These are phyloP conservation scores for Psettodes erumei DNA, from an alignment of 2,113 vertebrate genomes.

Conservation along the genomic window DNA sequence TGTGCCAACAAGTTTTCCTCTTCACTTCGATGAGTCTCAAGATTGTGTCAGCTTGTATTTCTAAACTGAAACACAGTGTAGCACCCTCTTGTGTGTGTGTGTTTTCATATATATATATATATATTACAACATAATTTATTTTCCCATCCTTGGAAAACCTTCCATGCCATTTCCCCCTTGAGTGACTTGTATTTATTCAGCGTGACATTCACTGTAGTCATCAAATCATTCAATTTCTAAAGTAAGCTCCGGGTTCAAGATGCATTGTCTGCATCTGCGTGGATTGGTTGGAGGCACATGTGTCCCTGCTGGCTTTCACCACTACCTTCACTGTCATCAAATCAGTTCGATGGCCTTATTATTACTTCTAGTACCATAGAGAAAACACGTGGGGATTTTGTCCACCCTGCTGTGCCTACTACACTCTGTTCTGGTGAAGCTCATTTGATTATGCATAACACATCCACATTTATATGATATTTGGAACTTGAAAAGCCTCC, in stretches of 20 bases:
- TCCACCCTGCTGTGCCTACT: background rate
- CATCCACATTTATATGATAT: conserved; percentile 25
- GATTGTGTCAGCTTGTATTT: conserved; percentile 46
- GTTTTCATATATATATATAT: background rate
- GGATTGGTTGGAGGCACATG: background rate
- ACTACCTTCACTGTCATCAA: conserved; percentile 20
- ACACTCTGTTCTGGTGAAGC: conserved; percentile 23
- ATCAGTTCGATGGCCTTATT: conserved; percentile 40
- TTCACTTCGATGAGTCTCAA: conserved; percentile 37
- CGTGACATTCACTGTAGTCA: background rate
- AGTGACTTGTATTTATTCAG: conserved; percentile 6
- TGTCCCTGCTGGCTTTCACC: conserved; percentile 16
- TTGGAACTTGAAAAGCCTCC: conserved; percentile 26
- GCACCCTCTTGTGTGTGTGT: background rate
- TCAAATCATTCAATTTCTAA: conserved; percentile 20
- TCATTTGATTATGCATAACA: conserved; percentile 36
- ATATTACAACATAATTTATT: conserved; percentile 10
- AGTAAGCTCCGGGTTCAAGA: conserved; percentile 6
- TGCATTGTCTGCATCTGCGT: conserved; percentile 6
- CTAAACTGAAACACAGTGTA: conserved; percentile 8
- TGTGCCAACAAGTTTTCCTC: conserved; percentile 23
- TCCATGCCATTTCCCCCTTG: background rate
- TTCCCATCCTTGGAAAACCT: background rate
- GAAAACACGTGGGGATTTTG: conserved; percentile 2
- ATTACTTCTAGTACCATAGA: conserved; percentile 27